Evolutionary conservation across 2,113 vertebrate genomes (phyloP), one percentile per base, ranked within the genome.

Genomic region (Clarias batrachus): DNA sequence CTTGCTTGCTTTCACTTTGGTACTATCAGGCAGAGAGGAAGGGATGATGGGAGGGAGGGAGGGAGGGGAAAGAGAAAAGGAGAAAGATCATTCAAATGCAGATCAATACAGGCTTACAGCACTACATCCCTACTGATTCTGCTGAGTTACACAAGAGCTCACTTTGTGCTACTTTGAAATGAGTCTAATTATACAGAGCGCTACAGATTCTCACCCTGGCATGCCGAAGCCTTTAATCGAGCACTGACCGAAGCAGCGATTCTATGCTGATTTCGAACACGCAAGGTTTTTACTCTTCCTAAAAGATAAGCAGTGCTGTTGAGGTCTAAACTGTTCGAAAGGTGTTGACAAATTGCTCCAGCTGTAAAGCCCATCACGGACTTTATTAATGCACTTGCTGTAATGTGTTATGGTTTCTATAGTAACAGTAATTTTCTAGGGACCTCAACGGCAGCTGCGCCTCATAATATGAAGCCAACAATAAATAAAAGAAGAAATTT

Each of bases 1-100:
- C 96, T 88, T 94, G 94, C 89, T 94, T 96, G 92, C 88, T 93
- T 90, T 94, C 94, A 90, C 93, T 94, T 88, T 96, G 95, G 93
- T 95, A 95, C 97, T 95, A 92, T 82, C 63, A 90, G 77, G 30
- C 0, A 41, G 57, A 41, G 27, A 23, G 19, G 37, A n/a, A 71
- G n/a, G 11, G 21, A 23, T 7, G 56, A 19, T 16, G n/a, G n/a
- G 54, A 14, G 71, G 30, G 59, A 25, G 66, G 0, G n/a, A n/a
- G 11, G 21, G 21, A 21, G 52, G 21, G 65, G 30, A 78, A 17
- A 73, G 81, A 82, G 77, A 85, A 25, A 65, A 25, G 30, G 60
- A 80, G 68, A 70, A 63, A 87, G 56, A 87, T 81, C 68, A 82
- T 82, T 87, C 68, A 87, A 66, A 87, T 83, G 30, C 48, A 74